Percentiles rank a stretch among this genome's conserved stretches.
Conservation (phyloP, 2,888 invertebrate species). For the Lottia scabra region DNA sequence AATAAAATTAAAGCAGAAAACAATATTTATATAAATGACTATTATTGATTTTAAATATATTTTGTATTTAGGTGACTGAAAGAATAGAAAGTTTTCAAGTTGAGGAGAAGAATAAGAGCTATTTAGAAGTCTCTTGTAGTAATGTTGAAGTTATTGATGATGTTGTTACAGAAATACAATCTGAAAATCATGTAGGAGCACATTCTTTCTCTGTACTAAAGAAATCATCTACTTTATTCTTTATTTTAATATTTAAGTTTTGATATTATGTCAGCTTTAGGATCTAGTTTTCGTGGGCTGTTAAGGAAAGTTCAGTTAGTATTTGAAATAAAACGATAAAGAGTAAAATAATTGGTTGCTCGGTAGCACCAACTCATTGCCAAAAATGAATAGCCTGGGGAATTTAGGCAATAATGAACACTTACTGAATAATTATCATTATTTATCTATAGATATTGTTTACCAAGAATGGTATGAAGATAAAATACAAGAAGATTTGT, state of each 20-base stretch:
- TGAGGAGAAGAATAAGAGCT: constrained; percentile 76
- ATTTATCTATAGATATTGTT: constrained; percentile 27
- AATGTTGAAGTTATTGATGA: constrained; percentile 76
- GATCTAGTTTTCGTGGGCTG: too few species aligned
- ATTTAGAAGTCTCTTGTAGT: constrained; percentile 66
- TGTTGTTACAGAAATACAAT: constrained; percentile 61
- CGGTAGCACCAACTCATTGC: too few species aligned
- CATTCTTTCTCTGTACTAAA: too few species aligned
- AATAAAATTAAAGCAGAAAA: too few species aligned
- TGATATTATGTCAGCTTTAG: background rate
- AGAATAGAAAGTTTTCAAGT: constrained; percentile 89
- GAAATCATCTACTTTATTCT: too few species aligned
- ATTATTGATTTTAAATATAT: constrained; percentile 8
- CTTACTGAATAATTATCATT: too few species aligned
- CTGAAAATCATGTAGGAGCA: constrained; percentile 63
- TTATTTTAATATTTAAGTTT: too few species aligned
- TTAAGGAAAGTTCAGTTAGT: too few species aligned
- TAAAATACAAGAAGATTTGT: constrained; percentile 82
- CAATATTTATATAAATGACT: constrained; percentile 11
- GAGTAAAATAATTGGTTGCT: too few species aligned
- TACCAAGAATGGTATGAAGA: constrained; percentile 30
- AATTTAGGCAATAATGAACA: too few species aligned
- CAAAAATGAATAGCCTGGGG: too few species aligned
- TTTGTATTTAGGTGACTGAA: constrained; percentile 77
- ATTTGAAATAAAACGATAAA: too few species aligned